These are phyloP conservation scores for Theocolax elegans DNA, from an alignment of 1,140 invertebrate genomes.

Conservation along the genomic window DNA sequence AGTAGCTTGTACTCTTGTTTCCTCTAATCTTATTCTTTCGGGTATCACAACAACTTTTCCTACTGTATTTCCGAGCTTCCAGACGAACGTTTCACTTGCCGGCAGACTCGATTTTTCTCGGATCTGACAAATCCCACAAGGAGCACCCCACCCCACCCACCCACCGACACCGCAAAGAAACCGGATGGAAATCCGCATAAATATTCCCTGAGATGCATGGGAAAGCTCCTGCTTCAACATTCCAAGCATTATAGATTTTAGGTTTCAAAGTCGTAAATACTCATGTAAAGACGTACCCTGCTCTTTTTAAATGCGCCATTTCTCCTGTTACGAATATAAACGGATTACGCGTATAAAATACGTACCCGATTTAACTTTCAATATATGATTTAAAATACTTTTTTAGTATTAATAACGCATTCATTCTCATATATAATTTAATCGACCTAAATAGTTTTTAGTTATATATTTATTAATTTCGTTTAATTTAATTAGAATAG, in stretches of 20 bases:
- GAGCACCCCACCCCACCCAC: no score
- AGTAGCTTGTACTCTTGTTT: neutral
- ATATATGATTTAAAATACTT: no score
- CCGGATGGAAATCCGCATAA: conserved; percentile 13
- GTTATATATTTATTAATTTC: no score
- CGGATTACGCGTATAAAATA: no score
- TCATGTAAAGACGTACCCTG: neutral
- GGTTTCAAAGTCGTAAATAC: neutral
- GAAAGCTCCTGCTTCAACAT: neutral
- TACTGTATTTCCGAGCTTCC: no score
- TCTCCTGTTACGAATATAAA: no score
- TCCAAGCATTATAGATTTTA: neutral
- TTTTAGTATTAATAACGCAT: no score
- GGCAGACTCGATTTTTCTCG: neutral
- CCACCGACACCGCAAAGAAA: neutral
- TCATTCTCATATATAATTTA: no score
- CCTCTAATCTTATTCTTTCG: neutral
- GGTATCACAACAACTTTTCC: neutral
- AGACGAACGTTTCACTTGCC: neutral
- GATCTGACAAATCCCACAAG: conserved; percentile 8
- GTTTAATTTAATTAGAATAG: no score
- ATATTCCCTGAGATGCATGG: neutral
- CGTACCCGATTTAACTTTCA: no score
- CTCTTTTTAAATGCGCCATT: conserved; percentile 11
- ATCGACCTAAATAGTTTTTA: no score